A percentile compares a stretch with the other conserved stretches of the same genome.
Conservation (phyloP, 2,797 vertebrate species). For the Paguma larvata region DNA sequence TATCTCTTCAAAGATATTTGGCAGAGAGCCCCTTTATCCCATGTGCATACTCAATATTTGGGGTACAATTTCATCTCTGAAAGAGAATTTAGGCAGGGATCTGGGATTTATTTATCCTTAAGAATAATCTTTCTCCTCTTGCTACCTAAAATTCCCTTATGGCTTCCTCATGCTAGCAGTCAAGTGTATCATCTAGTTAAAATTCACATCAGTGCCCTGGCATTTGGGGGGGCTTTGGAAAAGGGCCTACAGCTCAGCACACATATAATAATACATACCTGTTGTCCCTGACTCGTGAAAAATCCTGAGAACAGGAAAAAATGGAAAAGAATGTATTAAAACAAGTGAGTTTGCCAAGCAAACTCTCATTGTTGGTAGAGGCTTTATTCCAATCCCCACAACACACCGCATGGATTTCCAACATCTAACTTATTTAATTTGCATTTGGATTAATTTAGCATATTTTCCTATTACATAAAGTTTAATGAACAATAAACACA, state of each 20-base stretch:
- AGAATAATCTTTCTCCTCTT: conserved; percentile 65
- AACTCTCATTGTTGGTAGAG: conserved; percentile 8
- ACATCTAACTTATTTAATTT: conserved; percentile 77
- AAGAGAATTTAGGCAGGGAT: conserved; percentile 48
- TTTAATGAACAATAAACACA: conserved; percentile 79
- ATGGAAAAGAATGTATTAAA: conserved; percentile 60
- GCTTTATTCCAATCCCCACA: not conserved
- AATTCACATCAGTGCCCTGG: conserved; percentile 71
- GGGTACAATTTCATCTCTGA: conserved; percentile 32
- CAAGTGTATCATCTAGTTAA: conserved; percentile 76
- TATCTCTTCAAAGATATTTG: not conserved
- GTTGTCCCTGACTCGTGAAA: conserved; percentile 63
- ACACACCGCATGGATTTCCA: conserved; percentile 47
- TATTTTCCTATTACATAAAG: conserved; percentile 79
- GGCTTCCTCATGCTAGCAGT: conserved; percentile 47
- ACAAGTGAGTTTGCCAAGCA: conserved; percentile 68
- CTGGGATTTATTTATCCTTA: conserved; percentile 63
- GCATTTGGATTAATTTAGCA: conserved; percentile 77
- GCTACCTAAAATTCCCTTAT: conserved; percentile 44
- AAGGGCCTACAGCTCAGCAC: conserved; percentile 72
- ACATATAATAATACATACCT: conserved; percentile 73
- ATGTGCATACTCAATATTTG: conserved; percentile 5
- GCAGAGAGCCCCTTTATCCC: not conserved
- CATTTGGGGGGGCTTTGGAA: conserved; percentile 66
- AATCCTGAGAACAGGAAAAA: conserved; percentile 63